These are phyloP conservation scores for Conops quadrifasciatus DNA, from an alignment of 2,888 invertebrate genomes.

Conservation along the genomic window DNA sequence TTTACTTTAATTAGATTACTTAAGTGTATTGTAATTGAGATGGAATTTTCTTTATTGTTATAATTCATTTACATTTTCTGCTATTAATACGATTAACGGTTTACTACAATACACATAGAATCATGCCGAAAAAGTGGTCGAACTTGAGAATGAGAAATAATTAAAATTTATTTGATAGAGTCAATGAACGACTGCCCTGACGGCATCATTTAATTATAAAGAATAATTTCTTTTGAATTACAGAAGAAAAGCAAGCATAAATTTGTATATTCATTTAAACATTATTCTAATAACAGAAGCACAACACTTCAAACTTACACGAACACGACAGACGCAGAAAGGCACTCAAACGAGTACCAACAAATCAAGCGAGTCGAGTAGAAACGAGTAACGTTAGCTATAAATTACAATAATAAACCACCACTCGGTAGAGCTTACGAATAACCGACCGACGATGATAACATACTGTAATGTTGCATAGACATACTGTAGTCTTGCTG, in stretches of 20 bases:
- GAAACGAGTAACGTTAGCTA: no score
- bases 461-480: no score
- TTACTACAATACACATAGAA: no score
- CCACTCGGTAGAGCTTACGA: no score
- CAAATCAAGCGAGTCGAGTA: no score
- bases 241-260: background rate
- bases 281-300: background rate
- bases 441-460: no score
- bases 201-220: background rate
- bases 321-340: no score
- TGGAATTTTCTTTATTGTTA: background rate
- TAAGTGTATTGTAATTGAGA: slow-evolving; percentile 1
- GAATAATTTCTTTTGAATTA: background rate
- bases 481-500: no score
- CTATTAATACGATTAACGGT: background rate
- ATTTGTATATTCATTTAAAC: background rate
- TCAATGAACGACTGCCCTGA: background rate
- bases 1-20: slow-evolving; percentile 8
- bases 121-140: background rate
- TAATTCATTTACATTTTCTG: background rate
- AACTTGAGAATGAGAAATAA: background rate
- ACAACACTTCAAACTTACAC: no score
- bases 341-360: no score
- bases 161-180: background rate
- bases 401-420: no score